Evolutionary conservation across 1,140 invertebrate species (phyloP).

Genomic region (Drosophila ogumai): DNA sequence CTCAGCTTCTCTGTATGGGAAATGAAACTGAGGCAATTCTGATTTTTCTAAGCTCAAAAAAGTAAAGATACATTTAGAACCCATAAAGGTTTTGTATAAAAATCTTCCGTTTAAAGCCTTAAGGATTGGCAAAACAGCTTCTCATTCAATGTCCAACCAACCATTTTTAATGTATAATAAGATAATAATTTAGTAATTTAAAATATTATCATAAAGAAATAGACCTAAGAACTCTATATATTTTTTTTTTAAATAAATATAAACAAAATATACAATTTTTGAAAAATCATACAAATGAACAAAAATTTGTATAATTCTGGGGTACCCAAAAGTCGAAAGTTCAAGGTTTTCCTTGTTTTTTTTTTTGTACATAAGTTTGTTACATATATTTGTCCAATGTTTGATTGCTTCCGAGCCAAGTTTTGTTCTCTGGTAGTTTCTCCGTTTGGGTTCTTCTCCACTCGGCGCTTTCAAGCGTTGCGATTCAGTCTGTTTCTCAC

Average conservation of each 20-base stretch:
- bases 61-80: background rate
- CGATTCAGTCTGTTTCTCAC: constrained; percentile 54
- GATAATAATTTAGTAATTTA: no score
- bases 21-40: background rate
- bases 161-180: no score
- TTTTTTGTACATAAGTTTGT: background rate
- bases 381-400: constrained; percentile 9
- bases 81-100: background rate
- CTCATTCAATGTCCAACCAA: no score
- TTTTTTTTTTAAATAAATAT: background rate
- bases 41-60: background rate
- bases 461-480: constrained; percentile 52
- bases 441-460: constrained; percentile 31
- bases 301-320: background rate
- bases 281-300: background rate
- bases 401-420: constrained; percentile 22
- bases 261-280: background rate
- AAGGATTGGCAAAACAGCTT: no score
- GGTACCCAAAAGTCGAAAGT: background rate
- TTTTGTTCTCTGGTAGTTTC: constrained; percentile 39
- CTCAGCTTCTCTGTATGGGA: background rate
- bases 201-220: no score
- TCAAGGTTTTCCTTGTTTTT: background rate
- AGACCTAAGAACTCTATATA: no score
- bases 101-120: background rate